These are phyloP conservation scores for Argynnis bischoffii DNA, from an alignment of 2,888 invertebrate species.

Conservation along the genomic window DNA sequence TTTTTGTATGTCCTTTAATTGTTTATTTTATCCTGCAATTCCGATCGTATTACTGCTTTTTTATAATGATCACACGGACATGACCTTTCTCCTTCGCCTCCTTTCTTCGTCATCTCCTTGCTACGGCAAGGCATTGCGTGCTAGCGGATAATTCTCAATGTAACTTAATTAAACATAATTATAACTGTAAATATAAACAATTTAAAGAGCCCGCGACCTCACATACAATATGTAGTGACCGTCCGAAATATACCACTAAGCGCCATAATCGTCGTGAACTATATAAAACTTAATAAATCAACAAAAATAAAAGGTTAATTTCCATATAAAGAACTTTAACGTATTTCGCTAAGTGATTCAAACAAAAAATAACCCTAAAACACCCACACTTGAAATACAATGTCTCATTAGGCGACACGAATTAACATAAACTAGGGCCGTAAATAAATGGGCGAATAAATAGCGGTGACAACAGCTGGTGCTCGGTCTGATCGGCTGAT, in stretches of 20 bases:
- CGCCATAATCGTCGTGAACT: neutral
- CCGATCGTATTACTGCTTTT: too few relatives aligned
- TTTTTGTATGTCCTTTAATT: too few relatives aligned
- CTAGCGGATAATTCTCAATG: too few relatives aligned
- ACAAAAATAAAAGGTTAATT: neutral
- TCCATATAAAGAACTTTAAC: conserved; percentile 14
- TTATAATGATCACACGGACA: too few relatives aligned
- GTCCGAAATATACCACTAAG: neutral
- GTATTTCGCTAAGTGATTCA: conserved; percentile 23
- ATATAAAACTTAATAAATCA: conserved; percentile 14
- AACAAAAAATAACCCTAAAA: conserved; percentile 31
- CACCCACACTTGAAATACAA: conserved; percentile 42
- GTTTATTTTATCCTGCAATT: too few relatives aligned
- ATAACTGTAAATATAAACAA: too few relatives aligned
- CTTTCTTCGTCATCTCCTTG: too few relatives aligned
- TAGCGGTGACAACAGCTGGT: conserved; percentile 45
- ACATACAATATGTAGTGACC: neutral
- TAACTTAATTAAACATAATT: too few relatives aligned
- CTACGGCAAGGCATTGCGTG: too few relatives aligned
- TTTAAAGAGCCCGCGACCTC: too few relatives aligned
- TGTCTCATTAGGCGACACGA: conserved; percentile 53
- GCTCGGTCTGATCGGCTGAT: conserved; percentile 34
- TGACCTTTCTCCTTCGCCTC: too few relatives aligned
- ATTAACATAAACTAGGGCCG: conserved; percentile 54
- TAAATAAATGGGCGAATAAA: conserved; percentile 42